These are phyloP conservation scores for Ptyas mucosa DNA, from an alignment of 2,113 vertebrate species.

Conservation along the genomic window DNA sequence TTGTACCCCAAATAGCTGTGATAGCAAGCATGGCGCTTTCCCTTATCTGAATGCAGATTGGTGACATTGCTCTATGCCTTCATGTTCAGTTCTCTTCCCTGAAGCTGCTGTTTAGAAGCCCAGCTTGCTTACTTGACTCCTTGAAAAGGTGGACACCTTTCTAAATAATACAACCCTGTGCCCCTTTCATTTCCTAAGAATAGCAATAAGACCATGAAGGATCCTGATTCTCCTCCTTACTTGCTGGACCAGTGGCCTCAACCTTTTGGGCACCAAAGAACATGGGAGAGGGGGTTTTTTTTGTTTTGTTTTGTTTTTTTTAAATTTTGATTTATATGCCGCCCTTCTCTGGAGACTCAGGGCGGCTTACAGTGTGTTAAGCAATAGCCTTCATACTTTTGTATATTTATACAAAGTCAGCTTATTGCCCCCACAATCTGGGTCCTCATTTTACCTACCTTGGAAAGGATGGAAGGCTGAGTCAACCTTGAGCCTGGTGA, in stretches of 20 bases:
- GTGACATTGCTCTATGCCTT: background rate
- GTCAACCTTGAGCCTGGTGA: no score
- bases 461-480: no score
- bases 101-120: background rate
- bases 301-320: no score
- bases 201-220: background rate
- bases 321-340: no score
- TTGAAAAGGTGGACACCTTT: background rate
- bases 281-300: no score
- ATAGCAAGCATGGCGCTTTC: background rate
- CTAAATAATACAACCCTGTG: background rate
- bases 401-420: no score
- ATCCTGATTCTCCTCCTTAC: background rate
- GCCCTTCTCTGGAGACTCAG: no score
- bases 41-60: background rate
- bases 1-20: background rate
- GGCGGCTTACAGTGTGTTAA: no score
- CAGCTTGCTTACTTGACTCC: background rate
- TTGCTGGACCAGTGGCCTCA: background rate
- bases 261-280: no score
- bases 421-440: no score
- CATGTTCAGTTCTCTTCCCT: background rate
- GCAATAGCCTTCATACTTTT: no score
- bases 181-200: background rate
- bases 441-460: no score